Conservation (phyloP, 2,797 vertebrate species). For the Eidolon dupreanum region DNA sequence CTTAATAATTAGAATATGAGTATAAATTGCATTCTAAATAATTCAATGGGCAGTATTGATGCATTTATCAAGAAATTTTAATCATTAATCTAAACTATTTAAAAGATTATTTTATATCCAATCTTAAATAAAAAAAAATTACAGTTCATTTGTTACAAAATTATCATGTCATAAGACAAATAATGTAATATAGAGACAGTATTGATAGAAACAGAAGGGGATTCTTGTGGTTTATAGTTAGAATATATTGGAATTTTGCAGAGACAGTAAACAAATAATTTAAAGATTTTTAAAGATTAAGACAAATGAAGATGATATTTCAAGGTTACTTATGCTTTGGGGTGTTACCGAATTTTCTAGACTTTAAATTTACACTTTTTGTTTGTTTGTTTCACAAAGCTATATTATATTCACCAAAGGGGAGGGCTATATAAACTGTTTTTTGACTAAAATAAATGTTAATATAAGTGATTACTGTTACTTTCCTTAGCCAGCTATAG, state of each 20-base stretch:
- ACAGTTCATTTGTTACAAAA: slow-evolving; percentile 53
- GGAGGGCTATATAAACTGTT: neutral
- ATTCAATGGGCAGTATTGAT: neutral
- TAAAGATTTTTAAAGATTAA: slow-evolving; percentile 52
- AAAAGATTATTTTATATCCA: slow-evolving; percentile 62
- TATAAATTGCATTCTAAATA: neutral
- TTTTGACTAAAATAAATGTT: slow-evolving; percentile 39
- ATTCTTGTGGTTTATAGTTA: slow-evolving; percentile 23
- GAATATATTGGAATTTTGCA: slow-evolving; percentile 35
- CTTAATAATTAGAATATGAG: slow-evolving; percentile 26
- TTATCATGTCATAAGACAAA: neutral
- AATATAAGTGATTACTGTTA: neutral
- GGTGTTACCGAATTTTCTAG: slow-evolving; percentile 5
- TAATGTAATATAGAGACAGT: neutral
- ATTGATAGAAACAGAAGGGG: neutral
- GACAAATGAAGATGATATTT: slow-evolving; percentile 48
- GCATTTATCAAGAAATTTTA: slow-evolving; percentile 36
- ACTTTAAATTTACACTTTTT: slow-evolving; percentile 7
- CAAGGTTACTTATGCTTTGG: slow-evolving; percentile 16
- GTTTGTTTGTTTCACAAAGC: neutral
- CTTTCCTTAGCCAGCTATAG: neutral
- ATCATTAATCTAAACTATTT: slow-evolving; percentile 46
- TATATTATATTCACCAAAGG: neutral
- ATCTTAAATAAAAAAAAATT: slow-evolving; percentile 44
- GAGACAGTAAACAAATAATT: slow-evolving; percentile 17